These are phyloP conservation scores for Hemithea aestivaria DNA, from an alignment of 2,888 invertebrate genomes.

Conservation along the genomic window DNA sequence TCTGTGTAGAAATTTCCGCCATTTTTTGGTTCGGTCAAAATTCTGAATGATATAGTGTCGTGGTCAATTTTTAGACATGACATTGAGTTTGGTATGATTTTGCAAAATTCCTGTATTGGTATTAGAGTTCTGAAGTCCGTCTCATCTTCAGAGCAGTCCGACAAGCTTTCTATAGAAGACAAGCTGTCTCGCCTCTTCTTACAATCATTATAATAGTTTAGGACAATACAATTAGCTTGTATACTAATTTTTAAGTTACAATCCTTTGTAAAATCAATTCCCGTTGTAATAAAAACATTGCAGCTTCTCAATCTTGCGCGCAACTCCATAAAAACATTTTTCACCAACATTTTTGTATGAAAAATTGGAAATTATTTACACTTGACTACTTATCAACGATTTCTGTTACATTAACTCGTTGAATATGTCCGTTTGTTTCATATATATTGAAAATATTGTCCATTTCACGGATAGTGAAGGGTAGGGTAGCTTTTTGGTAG, in stretches of 20 bases:
- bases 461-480: slow-evolving; percentile 88
- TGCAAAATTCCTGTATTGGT: slow-evolving; percentile 61
- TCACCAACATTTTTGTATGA: slow-evolving; percentile 57
- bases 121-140: slow-evolving; percentile 51
- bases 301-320: slow-evolving; percentile 80
- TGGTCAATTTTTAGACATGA: slow-evolving; percentile 71
- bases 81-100: slow-evolving; percentile 72
- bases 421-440: slow-evolving; percentile 76
- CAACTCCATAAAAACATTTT: slow-evolving; percentile 79
- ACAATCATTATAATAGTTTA: slow-evolving; percentile 59
- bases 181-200: slow-evolving; percentile 58
- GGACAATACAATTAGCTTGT: slow-evolving; percentile 63
- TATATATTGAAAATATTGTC: slow-evolving; percentile 84
- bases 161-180: slow-evolving; percentile 70
- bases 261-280: slow-evolving; percentile 60
- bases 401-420: slow-evolving; percentile 55
- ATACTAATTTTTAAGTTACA: slow-evolving; percentile 70
- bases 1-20: slow-evolving; percentile 73
- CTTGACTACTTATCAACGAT: slow-evolving; percentile 54
- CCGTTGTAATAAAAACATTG: slow-evolving; percentile 77
- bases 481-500: slow-evolving; percentile 89
- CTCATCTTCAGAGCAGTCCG: slow-evolving; percentile 69
- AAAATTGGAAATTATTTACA: slow-evolving; percentile 14
- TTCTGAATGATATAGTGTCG: slow-evolving; percentile 67
- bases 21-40: slow-evolving; percentile 65